Evolutionary conservation across 2,797 vertebrate species (phyloP), one percentile per base, ranked within the genome.

Genomic region (Falco novaeseelandiae): DNA sequence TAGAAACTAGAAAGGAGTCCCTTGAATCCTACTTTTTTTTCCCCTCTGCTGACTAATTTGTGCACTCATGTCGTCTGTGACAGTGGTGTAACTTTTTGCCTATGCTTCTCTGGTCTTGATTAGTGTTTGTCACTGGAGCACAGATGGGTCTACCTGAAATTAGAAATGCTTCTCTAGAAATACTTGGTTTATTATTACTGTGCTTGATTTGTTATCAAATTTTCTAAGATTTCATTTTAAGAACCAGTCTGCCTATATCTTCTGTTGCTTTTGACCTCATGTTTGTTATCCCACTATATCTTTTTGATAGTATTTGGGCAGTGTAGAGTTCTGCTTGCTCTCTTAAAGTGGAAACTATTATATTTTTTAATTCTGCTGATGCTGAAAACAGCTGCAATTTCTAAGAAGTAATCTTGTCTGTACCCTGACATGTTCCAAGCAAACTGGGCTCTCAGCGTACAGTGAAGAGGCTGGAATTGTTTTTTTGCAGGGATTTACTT

Each of bases 111-210:
- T 54, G 25, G 62, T 9, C 52, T 21, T 34, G 16, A 0, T 18
- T 4, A 4, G 11, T 1, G 9, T 19, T 4, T 2, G 2, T 14
- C 7, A 0, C 49, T 4, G 23, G 17, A 13, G 38, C 1, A 1
- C 38, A 8, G 38, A 5, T 3, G 20, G 36, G 12, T 23, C 62
- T 48, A 20, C 57, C 42, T 12, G n/a, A 32, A 30, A 44, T 20
- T 1, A 25, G 17, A 46, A 70, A 32, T 0, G 0, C 4, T 66
- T 36, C 70, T 23, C 70, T 38, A 25, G 51, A 36, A 77, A 22
- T 12, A 11, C 57, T 42, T 8, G 20, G 16, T 17, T 67, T 62
- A 11, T 14, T 44, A 32, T 32, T 46, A 25, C 55, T 16, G 7
- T 11, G 3, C 36, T 84, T 27, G n/a, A 65, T 38, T 42, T 34